Percentiles rank a stretch among this genome's conserved stretches.
Conservation (phyloP, 2,797 vertebrate species). For the Triplophysa yarkandensis region DNA sequence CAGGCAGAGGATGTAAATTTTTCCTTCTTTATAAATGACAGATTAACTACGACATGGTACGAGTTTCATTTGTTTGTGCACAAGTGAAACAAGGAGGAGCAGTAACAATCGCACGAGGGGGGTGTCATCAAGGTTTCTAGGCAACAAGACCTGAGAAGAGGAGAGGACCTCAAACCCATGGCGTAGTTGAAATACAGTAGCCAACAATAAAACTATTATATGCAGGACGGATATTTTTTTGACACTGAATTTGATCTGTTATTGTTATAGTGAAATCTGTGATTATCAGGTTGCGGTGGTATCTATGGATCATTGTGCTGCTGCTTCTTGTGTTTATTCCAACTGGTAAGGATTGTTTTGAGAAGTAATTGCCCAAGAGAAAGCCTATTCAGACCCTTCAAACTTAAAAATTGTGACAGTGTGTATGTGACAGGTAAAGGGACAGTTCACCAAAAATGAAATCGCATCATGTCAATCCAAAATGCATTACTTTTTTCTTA, state of each 20-base stretch:
- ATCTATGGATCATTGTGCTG: not conserved
- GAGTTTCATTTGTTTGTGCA: constrained; percentile 47
- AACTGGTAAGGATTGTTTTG: not conserved
- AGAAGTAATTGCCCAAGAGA: constrained; percentile 50
- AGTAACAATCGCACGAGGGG: constrained; percentile 40
- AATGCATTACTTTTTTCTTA: too few relatives aligned
- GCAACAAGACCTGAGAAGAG: constrained; percentile 53
- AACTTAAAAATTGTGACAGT: constrained; percentile 21
- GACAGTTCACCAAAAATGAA: not conserved
- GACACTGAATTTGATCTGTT: not conserved
- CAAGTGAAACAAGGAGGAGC: constrained; percentile 26
- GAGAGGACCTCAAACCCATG: constrained; percentile 54
- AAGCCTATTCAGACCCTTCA: not conserved
- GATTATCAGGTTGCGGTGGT: not conserved
- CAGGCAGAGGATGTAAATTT: constrained; percentile 8
- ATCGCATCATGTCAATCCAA: too few relatives aligned
- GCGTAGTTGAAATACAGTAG: constrained; percentile 14
- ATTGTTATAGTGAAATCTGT: not conserved
- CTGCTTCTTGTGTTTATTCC: not conserved
- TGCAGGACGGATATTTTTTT: not conserved
- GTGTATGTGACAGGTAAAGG: constrained; percentile 5
- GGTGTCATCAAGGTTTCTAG: constrained; percentile 55
- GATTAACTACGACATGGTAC: constrained; percentile 35
- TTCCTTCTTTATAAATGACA: constrained; percentile 43
- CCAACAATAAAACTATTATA: constrained; percentile 28